Base-by-base conservation (phyloP, 2,888 invertebrate genomes). In the Acanthosepion pharaonis region DNA sequence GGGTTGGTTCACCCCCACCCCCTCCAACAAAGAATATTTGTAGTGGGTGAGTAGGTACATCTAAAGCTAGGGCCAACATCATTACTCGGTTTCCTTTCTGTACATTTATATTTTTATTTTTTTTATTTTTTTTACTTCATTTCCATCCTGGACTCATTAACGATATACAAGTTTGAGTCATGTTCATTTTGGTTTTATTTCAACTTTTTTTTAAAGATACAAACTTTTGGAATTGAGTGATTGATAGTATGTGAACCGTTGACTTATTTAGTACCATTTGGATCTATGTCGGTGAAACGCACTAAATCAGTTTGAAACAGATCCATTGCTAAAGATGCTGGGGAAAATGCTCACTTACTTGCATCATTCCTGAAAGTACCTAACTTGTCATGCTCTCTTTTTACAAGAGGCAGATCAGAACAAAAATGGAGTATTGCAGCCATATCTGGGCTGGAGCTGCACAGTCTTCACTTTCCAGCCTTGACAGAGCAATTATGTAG, bases 31-130 rank as follows among this genome's bases (percentile, higher is more conserved):
- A 53, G 20, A 55, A 28, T 42, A 78, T 25, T 11, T 78, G 78
- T 78, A 33, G 78, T 78, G 78, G 78, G 78, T 78, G 33, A 78
- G 78, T 78, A n/a, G n/a, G 78, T 78, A 78, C 78, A 78, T 78
- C n/a, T 78, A 1, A 78, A 78, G 78, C 78, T 33, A 78, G n/a
- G 78, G 78, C 78, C 33, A 3, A n/a, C 78, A n/a, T n/a, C 18
- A 78, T n/a, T 78, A 18, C n/a, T n/a, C 78, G 4, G 11, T 78
- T n/a, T 8, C 78, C n/a, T 20, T 64, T 28, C 28, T 64, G 23
- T 64, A 28, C 18, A 8, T 64, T 64, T 64, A 42, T 59, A 59
- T 59, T 59, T 59, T 59, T 25, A n/a, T 28, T 11, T 28, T 64
- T 9, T 28, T 9, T 33, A 11, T 28, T 11, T 28, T 64, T 9